Conservation (phyloP, 2,797 vertebrate species). For the Pitangus sulphuratus region DNA sequence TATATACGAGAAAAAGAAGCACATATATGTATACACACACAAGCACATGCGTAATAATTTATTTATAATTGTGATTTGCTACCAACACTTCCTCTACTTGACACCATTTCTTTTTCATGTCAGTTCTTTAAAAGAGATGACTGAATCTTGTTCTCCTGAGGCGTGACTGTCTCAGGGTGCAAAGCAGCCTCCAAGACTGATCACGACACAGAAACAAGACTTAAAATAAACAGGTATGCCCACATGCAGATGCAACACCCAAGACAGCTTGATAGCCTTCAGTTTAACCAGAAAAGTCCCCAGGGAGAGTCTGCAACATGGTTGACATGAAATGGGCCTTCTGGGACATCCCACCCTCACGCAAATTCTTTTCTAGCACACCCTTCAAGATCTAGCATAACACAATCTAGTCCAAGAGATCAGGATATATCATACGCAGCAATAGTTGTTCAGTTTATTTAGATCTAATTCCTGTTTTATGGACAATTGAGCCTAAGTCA, state of each 20-base stretch:
- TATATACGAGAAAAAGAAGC: not conserved
- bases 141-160: not conserved
- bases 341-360: not conserved
- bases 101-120: not conserved
- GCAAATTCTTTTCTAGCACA: not conserved
- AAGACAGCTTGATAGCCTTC: not conserved
- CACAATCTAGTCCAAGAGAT: not conserved
- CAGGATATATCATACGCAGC: not conserved
- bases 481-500: not conserved
- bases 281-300: not conserved
- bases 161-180: not conserved
- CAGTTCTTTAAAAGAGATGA: not conserved
- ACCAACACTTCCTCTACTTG: not conserved
- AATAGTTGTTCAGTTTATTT: not conserved
- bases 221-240: not conserved
- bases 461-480: not conserved
- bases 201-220: not conserved
- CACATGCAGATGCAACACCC: not conserved
- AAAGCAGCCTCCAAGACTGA: not conserved
- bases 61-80: not conserved
- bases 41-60: not conserved
- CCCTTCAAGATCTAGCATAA: not conserved
- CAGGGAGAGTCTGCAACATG: accelerated
- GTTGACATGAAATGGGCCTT: not conserved
- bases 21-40: not conserved